A percentile compares a stretch with the other conserved stretches of the same genome.
These are phyloP conservation scores for Orthonyx spaldingii DNA, from an alignment of 2,113 vertebrate species.

Conservation along the genomic window DNA sequence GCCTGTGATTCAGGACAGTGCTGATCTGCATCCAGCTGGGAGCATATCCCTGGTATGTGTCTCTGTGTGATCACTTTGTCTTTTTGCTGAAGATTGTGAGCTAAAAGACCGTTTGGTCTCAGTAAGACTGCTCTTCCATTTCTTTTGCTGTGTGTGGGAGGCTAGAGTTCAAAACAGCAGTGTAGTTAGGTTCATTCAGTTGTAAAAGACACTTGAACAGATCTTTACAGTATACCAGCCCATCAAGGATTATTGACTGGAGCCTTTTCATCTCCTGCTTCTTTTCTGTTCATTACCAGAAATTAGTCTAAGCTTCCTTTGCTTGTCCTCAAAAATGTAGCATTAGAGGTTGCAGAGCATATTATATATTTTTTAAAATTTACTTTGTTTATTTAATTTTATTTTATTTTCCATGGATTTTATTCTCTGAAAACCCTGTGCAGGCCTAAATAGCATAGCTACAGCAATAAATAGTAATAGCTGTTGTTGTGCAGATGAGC, in stretches of 20 bases:
- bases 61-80: background rate
- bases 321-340: background rate
- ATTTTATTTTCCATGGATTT: background rate
- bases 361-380: background rate
- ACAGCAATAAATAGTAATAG: background rate
- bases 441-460: background rate
- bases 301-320: background rate
- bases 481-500: background rate
- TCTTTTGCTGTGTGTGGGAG: background rate
- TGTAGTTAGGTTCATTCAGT: background rate
- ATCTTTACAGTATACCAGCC: background rate
- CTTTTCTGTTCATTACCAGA: background rate
- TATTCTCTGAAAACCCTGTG: background rate
- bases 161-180: background rate
- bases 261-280: background rate
- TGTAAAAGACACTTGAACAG: background rate
- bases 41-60: background rate
- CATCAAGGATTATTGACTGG: background rate
- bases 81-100: background rate
- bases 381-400: background rate
- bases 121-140: background rate
- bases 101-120: background rate
- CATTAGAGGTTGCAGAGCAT: background rate
- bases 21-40: background rate
- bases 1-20: background rate